Evolutionary conservation across 2,113 vertebrate genomes (phyloP).

Genomic region (Xiphias gladius): DNA sequence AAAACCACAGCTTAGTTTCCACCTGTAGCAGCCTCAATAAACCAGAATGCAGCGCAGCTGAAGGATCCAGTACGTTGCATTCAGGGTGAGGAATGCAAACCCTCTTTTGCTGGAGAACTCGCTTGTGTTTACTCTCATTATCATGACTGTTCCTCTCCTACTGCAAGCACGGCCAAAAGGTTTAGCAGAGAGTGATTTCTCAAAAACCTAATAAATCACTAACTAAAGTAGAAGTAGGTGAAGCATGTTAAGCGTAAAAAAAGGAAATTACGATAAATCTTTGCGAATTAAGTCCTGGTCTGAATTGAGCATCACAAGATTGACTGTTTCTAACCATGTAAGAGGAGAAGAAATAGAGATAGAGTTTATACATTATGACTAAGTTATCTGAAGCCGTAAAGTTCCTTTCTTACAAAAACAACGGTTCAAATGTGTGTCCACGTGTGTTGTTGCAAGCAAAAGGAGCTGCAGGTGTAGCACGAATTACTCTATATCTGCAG

Average conservation of each 20-base stretch:
- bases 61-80: neutral
- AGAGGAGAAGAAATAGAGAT: neutral
- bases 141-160: neutral
- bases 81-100: neutral
- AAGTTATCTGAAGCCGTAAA: slow-evolving; percentile 1
- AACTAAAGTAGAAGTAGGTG: neutral
- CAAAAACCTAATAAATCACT: neutral
- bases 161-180: neutral
- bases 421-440: neutral
- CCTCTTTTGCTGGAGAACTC: no score
- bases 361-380: slow-evolving; percentile 15
- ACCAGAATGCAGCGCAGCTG: neutral
- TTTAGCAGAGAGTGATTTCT: neutral
- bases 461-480: slow-evolving; percentile 14
- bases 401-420: slow-evolving; percentile 12
- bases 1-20: neutral
- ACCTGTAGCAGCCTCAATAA: neutral
- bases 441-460: neutral
- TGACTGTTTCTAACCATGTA: neutral
- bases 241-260: neutral
- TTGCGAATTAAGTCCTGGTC: slow-evolving; percentile 31
- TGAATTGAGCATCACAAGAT: slow-evolving; percentile 7
- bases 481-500: neutral
- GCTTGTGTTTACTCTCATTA: no score
- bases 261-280: slow-evolving; percentile 6